phyloP scores from a whole-genome alignment of 92 coral and sea anemone genomes.

The Scolanthus callimorphus region DNA sequence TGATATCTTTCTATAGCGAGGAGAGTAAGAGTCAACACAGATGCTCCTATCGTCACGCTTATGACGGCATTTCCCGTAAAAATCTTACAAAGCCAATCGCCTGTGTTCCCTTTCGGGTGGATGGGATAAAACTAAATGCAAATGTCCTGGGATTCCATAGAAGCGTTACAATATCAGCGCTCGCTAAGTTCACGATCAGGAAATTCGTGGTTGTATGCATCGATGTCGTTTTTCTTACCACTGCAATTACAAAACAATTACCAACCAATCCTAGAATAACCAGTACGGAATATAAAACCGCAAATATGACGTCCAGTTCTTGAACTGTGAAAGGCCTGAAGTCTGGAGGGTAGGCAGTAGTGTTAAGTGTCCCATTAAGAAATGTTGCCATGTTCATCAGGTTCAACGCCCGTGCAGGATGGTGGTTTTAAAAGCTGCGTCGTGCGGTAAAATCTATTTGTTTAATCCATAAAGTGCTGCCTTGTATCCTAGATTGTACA shows the following conservation, averaged over 20 bases:
- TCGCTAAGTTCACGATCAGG: slow-evolving; percentile 59
- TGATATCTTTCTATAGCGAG: slow-evolving; percentile 73
- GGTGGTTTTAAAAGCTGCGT: too few relatives aligned
- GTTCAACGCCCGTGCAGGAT: too few relatives aligned
- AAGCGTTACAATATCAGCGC: slow-evolving; percentile 45
- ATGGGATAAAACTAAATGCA: slow-evolving; percentile 47
- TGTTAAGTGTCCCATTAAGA: too few relatives aligned
- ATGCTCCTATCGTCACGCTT: slow-evolving; percentile 57
- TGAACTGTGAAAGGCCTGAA: slow-evolving; percentile 41
- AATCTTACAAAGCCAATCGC: slow-evolving; percentile 60
- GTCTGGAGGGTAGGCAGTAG: too few relatives aligned
- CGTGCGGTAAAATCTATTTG: too few relatives aligned
- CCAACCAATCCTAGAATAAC: slow-evolving; percentile 45
- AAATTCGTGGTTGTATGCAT: slow-evolving; percentile 66
- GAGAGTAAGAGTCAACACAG: slow-evolving; percentile 49
- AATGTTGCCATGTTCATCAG: too few relatives aligned
- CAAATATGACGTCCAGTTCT: slow-evolving; percentile 36
- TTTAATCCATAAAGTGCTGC: too few relatives aligned
- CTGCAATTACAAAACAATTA: slow-evolving; percentile 43
- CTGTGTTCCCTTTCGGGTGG: slow-evolving; percentile 56
- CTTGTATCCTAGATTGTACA: too few relatives aligned
- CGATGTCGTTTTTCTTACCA: slow-evolving; percentile 40
- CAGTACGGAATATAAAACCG: slow-evolving; percentile 27
- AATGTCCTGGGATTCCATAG: slow-evolving; percentile 68
- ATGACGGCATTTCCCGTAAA: slow-evolving; percentile 74